A percentile compares a stretch with the other conserved stretches of the same genome.
These are phyloP conservation scores for Manduca sexta DNA, from an alignment of 1,140 invertebrate genomes.

Conservation along the genomic window DNA sequence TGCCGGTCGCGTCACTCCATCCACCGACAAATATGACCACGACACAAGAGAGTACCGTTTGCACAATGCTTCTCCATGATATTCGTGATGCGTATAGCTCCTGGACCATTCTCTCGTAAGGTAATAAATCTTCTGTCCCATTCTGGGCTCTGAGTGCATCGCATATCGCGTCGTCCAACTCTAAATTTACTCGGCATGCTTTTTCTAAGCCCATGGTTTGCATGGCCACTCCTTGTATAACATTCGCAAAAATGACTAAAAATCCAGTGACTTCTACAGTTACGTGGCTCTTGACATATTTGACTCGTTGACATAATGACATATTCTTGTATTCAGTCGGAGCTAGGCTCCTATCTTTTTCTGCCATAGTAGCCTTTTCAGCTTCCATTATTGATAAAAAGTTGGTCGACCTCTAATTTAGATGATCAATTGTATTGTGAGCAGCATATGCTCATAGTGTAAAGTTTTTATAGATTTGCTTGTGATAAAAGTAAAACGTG, in stretches of 20 bases:
- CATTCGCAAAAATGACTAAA: conserved; percentile 80
- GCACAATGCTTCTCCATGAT: conserved; percentile 12
- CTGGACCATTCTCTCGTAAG: conserved; percentile 19
- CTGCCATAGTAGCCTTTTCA: too few species aligned
- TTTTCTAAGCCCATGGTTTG: conserved; percentile 21
- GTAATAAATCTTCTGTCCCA: conserved; percentile 5
- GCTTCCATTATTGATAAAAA: too few species aligned
- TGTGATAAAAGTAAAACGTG: too few species aligned
- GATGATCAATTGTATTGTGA: too few species aligned
- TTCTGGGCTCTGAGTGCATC: conserved; percentile 10
- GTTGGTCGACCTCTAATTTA: too few species aligned
- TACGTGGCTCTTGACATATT: conserved; percentile 60
- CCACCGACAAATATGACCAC: conserved; percentile 75
- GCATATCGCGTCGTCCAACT: conserved; percentile 18
- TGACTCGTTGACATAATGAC: neutral
- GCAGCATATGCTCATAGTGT: too few species aligned
- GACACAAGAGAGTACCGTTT: conserved; percentile 64
- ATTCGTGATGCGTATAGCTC: conserved; percentile 6
- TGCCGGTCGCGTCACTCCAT: conserved; percentile 60
- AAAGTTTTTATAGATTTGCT: too few species aligned
- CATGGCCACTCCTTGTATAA: conserved; percentile 67
- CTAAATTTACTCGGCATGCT: conserved; percentile 20
- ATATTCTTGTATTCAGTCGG: neutral
- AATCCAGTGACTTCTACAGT: conserved; percentile 82
- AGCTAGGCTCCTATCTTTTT: too few species aligned